phyloP scores from a whole-genome alignment of 1,140 invertebrate genomes.

The Cydia fagiglandana region DNA sequence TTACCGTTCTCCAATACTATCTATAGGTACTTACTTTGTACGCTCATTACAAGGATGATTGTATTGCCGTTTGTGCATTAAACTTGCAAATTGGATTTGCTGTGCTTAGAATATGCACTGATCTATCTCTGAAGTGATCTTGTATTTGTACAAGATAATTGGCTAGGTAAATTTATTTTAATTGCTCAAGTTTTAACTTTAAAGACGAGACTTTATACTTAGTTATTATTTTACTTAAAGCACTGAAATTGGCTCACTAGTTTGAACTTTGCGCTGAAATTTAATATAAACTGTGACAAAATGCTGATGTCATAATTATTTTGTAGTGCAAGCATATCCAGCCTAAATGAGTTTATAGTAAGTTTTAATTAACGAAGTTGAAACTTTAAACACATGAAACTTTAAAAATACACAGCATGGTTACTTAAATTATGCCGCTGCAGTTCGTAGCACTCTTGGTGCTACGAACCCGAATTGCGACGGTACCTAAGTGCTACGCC shows the following conservation, averaged over 20 bases:
- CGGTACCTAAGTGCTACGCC: slow-evolving; percentile 24
- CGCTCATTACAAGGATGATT: not conserved
- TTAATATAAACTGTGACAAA: not conserved
- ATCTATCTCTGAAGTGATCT: not conserved
- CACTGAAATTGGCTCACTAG: not conserved
- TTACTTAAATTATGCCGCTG: slow-evolving; percentile 15
- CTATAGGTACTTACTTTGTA: not conserved
- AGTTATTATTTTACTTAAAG: not conserved
- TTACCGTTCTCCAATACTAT: not conserved
- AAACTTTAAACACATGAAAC: slow-evolving; percentile 6
- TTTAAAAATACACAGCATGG: not conserved
- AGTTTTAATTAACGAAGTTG: not conserved
- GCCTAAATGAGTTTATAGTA: not conserved
- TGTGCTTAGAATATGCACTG: not conserved
- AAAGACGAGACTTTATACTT: not conserved
- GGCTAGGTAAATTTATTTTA: not conserved
- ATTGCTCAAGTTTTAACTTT: not conserved
- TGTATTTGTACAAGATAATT: not conserved
- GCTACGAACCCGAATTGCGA: slow-evolving; percentile 10
- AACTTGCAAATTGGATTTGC: not conserved
- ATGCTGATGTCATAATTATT: not conserved
- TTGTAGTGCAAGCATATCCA: not conserved
- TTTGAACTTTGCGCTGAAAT: not conserved
- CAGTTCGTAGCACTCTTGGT: not conserved
- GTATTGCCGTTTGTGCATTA: not conserved